Percentiles rank a stretch among this genome's conserved stretches.
phyloP scores from a whole-genome alignment of 2,888 invertebrate genomes.

The Callinectes sapidus region DNA sequence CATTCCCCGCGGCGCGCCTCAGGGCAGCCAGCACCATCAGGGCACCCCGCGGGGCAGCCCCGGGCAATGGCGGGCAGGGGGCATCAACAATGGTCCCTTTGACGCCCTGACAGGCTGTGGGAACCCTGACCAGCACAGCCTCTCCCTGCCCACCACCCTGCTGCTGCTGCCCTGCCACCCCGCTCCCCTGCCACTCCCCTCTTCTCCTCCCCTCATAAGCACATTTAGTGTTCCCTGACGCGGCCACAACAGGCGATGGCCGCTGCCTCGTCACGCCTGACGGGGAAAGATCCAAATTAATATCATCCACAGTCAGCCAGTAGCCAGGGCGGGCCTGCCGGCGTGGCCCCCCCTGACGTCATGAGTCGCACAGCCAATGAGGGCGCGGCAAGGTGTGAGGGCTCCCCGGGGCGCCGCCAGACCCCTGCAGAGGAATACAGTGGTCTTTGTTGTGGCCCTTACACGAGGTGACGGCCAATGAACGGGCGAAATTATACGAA shows the following conservation, averaged over 20 bases:
- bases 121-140: conserved; percentile 51
- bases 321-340: conserved; percentile 39
- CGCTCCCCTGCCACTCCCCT: neutral
- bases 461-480: conserved; percentile 32
- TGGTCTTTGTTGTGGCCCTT: conserved; percentile 44
- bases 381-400: conserved; percentile 47
- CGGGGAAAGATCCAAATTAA: conserved; percentile 44
- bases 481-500: conserved; percentile 47
- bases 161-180: conserved; percentile 9
- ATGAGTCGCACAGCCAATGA: conserved; percentile 44
- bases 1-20: conserved; percentile 12
- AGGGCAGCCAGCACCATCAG: conserved; percentile 45
- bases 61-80: conserved; percentile 48
- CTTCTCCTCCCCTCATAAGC: neutral
- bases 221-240: neutral
- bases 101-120: conserved; percentile 62
- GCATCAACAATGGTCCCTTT: conserved; percentile 55
- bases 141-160: neutral
- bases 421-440: conserved; percentile 52
- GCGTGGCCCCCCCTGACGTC: conserved; percentile 49
- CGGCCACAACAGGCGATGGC: conserved; percentile 1
- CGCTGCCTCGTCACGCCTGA: neutral
- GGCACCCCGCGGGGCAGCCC: conserved; percentile 43
- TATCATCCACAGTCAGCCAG: conserved; percentile 33
- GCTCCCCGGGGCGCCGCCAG: conserved; percentile 39